Percentiles rank a stretch among this genome's conserved stretches.
Evolutionary conservation across 2,113 vertebrate genomes (phyloP).

Genomic region (Agapornis roseicollis): DNA sequence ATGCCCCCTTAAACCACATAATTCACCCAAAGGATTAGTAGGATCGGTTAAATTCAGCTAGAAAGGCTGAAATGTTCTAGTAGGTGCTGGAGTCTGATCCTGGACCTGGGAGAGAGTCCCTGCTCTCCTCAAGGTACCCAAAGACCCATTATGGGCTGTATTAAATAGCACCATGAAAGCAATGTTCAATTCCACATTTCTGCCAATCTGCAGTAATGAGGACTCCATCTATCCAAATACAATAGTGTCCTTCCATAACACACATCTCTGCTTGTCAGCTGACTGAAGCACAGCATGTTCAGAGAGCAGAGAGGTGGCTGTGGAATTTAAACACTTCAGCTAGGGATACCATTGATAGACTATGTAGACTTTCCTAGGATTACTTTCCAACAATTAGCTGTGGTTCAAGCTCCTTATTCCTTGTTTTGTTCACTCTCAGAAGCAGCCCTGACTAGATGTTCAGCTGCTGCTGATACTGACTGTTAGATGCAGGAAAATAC

Average conservation of each 20-base stretch:
- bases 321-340: background rate
- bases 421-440: background rate
- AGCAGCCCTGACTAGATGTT: background rate
- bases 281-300: background rate
- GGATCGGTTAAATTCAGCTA: background rate
- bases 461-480: background rate
- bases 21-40: background rate
- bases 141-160: background rate
- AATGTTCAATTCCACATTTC: background rate
- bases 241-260: background rate
- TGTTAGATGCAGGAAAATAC: background rate
- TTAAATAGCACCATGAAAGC: background rate
- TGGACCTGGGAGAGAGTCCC: background rate
- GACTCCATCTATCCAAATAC: background rate
- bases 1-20: background rate
- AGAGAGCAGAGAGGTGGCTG: background rate
- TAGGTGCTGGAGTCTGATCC: background rate
- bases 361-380: background rate
- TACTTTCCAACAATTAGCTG: background rate
- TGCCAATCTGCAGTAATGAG: fast-evolving
- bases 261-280: background rate
- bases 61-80: background rate
- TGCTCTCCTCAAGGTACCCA: background rate
- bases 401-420: background rate
- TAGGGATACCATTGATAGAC: background rate